Base-by-base conservation (phyloP, 2,888 invertebrate species). In the Balanococcus diminutus region DNA sequence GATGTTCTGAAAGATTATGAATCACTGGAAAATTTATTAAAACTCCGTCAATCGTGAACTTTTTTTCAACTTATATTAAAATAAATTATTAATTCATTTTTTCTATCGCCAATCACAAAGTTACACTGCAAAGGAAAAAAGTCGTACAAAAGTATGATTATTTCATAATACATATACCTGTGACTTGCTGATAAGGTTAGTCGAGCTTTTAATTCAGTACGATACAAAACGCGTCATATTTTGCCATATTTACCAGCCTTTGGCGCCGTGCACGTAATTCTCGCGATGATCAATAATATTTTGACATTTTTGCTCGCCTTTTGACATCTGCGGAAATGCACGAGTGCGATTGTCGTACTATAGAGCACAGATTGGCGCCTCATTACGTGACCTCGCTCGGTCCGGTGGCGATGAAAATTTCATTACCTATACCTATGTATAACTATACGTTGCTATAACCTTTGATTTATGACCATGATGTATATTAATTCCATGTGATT, bases 291-390 rank as follows among this genome's bases (percentile, higher is more conserved):
- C 75, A 75, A 75, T 75, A 75, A 75, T 32, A 67, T 2, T 9
- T 75, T 75, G 75, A 75, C 75, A 75, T 75, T 75, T 75, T 75
- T 75, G 75, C 36, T 75, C 36, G 75, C 36, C 31, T 67, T 67
- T 67, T 75, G 32, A 75, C 28, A 36, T 6, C 36, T 19, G 28
- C 36, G 51, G 28, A 67, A 25, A 67, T 32, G 32, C 14, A 75
- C 11, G 61, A 46, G 11, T 67, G 28, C 3, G 14, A 67, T 67
- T 22, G 28, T 25, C 14, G 11, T 67, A 67, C 56, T 56, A 22
- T 1, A 22, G 19, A 22, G 56, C 19, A 1, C 56, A 56, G 56
- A 56, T 56, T 28, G 61, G 28, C 28, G 28, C 61, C 28, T 67
- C 11, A 14, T 46, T 8, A 56, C 22, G 61, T 67, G 28, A 22